Percentiles rank a stretch among this genome's conserved stretches.
Evolutionary conservation across 2,888 invertebrate genomes (phyloP).

Genomic region (Harmothoe impar): DNA sequence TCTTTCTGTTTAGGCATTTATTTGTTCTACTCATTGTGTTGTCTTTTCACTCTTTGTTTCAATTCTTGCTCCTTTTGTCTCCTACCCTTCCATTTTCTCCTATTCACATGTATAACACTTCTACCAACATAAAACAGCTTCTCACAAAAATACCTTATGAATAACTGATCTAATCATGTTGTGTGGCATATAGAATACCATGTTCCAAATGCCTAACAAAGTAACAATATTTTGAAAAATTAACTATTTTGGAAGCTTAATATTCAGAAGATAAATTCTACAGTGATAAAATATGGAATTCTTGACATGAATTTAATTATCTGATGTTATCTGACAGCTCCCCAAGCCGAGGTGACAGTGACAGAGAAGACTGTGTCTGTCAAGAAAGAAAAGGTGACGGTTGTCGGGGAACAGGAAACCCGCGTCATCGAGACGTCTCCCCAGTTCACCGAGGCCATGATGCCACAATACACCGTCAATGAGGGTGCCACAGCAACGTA

Average conservation of each 20-base stretch:
- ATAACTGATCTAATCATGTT: not conserved
- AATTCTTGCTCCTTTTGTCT: not conserved
- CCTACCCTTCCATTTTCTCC: not conserved
- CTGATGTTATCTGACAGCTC: constrained; percentile 68
- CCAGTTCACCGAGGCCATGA: constrained; percentile 87
- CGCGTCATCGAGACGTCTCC: constrained; percentile 77
- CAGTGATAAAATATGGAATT: too few species aligned
- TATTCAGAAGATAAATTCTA: too few species aligned
- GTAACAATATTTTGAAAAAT: not conserved
- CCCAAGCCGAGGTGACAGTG: constrained; percentile 73
- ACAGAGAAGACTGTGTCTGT: constrained; percentile 74
- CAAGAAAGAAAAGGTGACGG: constrained; percentile 74
- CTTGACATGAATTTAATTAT: too few species aligned
- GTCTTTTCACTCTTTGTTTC: not conserved
- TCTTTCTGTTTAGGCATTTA: not conserved
- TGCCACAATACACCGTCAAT: constrained; percentile 75
- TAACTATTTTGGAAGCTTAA: too few species aligned
- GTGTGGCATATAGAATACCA: constrained; percentile 11
- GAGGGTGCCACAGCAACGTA: constrained; percentile 81
- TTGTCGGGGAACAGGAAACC: constrained; percentile 73
- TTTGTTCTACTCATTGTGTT: not conserved
- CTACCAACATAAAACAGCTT: constrained; percentile 21
- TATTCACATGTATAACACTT: constrained; percentile 13
- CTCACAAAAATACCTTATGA: constrained; percentile 18
- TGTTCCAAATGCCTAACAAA: not conserved